Evolutionary conservation across 2,797 vertebrate genomes (phyloP).

Genomic region (Poeciliopsis infans): DNA sequence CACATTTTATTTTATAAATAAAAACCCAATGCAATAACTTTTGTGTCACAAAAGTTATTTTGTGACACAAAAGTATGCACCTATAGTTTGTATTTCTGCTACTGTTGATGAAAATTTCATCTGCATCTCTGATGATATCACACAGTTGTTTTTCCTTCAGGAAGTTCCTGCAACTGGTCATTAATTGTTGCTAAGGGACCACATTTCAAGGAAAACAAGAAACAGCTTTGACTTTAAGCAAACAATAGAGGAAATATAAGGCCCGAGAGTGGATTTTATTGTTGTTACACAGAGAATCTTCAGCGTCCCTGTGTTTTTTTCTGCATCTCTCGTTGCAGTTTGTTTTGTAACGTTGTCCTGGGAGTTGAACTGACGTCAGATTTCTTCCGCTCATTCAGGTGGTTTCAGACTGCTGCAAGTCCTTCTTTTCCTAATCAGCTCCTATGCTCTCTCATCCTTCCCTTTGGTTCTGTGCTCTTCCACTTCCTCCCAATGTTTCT

Average conservation of each 20-base stretch:
- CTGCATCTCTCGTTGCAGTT: conserved; percentile 21
- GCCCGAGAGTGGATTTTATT: conserved; percentile 15
- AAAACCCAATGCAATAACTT: not conserved
- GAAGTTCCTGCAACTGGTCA: conserved; percentile 73
- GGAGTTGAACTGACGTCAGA: conserved; percentile 69
- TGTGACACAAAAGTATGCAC: conserved; percentile 22
- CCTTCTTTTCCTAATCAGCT: conserved; percentile 67
- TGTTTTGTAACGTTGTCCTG: conserved; percentile 50
- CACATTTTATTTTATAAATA: not conserved
- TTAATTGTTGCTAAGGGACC: conserved; percentile 70
- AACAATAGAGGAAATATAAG: conserved; percentile 19
- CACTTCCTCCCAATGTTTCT: conserved; percentile 56
- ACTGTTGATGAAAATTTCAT: conserved; percentile 67
- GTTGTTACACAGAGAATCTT: conserved; percentile 15
- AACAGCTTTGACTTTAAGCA: conserved; percentile 31
- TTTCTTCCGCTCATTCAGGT: conserved; percentile 73
- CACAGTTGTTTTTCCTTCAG: conserved; percentile 76
- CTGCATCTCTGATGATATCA: conserved; percentile 63
- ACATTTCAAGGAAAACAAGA: conserved; percentile 60
- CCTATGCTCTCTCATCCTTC: conserved; percentile 56
- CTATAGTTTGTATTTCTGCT: conserved; percentile 38
- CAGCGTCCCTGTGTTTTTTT: conserved; percentile 22
- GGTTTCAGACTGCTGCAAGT: conserved; percentile 35
- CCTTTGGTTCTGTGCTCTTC: conserved; percentile 38
- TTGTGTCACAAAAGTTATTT: not conserved